phyloP scores from a whole-genome alignment of 2,797 vertebrate genomes.

The Gymnocypris eckloni region DNA sequence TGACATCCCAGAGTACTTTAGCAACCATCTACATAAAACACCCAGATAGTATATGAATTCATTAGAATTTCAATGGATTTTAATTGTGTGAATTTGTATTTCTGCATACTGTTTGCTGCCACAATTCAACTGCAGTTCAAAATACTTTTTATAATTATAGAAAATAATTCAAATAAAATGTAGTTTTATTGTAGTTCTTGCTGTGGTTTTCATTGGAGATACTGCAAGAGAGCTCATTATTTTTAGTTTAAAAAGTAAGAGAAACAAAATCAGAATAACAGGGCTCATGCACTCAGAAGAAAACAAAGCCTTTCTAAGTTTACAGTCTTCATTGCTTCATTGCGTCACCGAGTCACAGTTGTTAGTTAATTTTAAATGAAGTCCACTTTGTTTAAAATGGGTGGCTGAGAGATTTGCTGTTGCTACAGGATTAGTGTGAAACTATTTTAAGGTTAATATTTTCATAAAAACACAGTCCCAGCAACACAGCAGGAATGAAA shows the following conservation, averaged over 20 bases:
- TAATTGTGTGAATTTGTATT: background rate
- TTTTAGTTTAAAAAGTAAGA: background rate
- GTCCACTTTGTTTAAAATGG: slow-evolving; percentile 9
- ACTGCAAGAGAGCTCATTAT: background rate
- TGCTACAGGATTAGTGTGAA: background rate
- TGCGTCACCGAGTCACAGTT: slow-evolving; percentile 25
- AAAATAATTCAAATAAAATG: background rate
- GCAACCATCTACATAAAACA: background rate
- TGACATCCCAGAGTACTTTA: background rate
- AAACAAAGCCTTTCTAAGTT: slow-evolving; percentile 31
- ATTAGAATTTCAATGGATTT: background rate
- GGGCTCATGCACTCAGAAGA: slow-evolving; percentile 1
- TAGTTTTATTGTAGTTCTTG: background rate
- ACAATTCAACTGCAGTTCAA: background rate
- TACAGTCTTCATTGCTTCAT: slow-evolving; percentile 30
- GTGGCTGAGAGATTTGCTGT: slow-evolving; percentile 10
- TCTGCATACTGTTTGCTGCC: background rate
- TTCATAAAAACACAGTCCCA: background rate
- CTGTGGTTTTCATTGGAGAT: background rate
- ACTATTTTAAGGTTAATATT: background rate
- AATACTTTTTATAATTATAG: background rate
- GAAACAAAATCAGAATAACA: background rate
- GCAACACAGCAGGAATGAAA: background rate
- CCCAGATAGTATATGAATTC: too few species aligned
- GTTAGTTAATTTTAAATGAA: slow-evolving; percentile 23